A percentile compares a stretch with the other conserved stretches of the same genome.
Conservation (phyloP, 2,888 invertebrate species). For the Drosophila austrosaltans region DNA sequence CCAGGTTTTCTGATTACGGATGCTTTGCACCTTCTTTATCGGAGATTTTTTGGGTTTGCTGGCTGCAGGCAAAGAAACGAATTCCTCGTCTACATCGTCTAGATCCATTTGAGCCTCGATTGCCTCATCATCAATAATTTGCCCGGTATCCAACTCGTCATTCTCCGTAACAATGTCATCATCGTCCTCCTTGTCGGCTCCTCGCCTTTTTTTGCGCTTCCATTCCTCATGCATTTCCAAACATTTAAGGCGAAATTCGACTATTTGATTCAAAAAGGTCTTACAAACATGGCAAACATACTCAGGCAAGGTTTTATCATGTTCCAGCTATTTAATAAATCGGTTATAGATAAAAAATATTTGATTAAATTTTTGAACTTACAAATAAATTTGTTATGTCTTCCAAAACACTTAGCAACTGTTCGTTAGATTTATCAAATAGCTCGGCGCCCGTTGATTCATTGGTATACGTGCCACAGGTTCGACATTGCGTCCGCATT, state of each 20-base stretch:
- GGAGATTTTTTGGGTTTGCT: not conserved
- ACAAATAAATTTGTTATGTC: slow-evolving; percentile 62
- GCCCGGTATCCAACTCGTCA: not conserved
- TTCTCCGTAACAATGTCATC: not conserved
- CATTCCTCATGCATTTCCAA: slow-evolving; percentile 41
- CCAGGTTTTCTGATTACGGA: slow-evolving; percentile 44
- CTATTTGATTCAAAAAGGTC: slow-evolving; percentile 34
- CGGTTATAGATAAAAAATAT: too few species aligned
- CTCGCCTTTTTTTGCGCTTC: slow-evolving; percentile 19
- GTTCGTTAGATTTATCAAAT: slow-evolving; percentile 45
- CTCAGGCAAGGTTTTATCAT: slow-evolving; percentile 47
- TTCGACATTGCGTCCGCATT: slow-evolving; percentile 49
- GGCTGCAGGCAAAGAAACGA: not conserved
- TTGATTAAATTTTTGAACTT: slow-evolving; percentile 7
- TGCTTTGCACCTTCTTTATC: not conserved
- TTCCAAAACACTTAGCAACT: slow-evolving; percentile 50
- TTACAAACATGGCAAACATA: slow-evolving; percentile 50
- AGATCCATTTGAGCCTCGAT: not conserved
- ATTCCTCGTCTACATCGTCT: not conserved
- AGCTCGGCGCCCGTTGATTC: slow-evolving; percentile 28
- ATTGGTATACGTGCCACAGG: slow-evolving; percentile 54
- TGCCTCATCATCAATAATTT: not conserved
- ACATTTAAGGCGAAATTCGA: slow-evolving; percentile 53
- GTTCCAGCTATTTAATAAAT: slow-evolving; percentile 40
- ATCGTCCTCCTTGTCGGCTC: not conserved